Base-by-base conservation (phyloP, 2,797 vertebrate genomes). In the Florisuga fusca region DNA sequence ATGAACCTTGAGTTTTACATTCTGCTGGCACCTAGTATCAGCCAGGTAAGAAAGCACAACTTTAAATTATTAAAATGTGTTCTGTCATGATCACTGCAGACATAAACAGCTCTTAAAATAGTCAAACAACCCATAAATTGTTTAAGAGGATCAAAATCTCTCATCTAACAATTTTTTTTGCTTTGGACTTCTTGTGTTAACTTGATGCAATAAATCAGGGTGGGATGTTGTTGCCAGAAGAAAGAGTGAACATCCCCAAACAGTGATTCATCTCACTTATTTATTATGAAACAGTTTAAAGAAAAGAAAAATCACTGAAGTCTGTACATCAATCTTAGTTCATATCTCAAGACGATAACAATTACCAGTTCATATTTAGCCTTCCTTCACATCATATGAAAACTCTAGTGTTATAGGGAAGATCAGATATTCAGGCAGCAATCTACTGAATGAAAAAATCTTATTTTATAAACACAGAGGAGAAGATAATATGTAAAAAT, bases 151-250 rank as follows among this genome's bases (percentile, higher is more conserved):
- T 5, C 1, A 18, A 72, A 63, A 64, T 46, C 6, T 77, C 13
- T n/a, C 34, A 17, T 31, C 20, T 66, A 15, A 36, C 6, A 33
- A 11, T 50, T 57, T 4, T 76, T 36, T 5, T 86, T 59, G 36
- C 6, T 77, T 67, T 71, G 48, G 20, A 79, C 3, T n/a, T 41
- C 20, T 55, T 36, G 5, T 31, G 3, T 29, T 66, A 59, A 34
- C 3, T 34, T 20, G 22, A 38, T 59, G 10, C 41, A 29, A 78
- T 6, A 59, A 75, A 34, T 6, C 0, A 0, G 9, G 3, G 16
- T 23, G 27, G 19, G 19, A 78, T 26, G 12, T 17, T 57, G 11
- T 7, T 63, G 14, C 33, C 34, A 55, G 34, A 76, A 76, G 1
- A 51, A 83, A 80, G 7, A 64, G 27, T 45, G 27, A 12, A 38